Evolutionary conservation across 2,888 invertebrate species (phyloP).

Genomic region (Cybosia mesomella): DNA sequence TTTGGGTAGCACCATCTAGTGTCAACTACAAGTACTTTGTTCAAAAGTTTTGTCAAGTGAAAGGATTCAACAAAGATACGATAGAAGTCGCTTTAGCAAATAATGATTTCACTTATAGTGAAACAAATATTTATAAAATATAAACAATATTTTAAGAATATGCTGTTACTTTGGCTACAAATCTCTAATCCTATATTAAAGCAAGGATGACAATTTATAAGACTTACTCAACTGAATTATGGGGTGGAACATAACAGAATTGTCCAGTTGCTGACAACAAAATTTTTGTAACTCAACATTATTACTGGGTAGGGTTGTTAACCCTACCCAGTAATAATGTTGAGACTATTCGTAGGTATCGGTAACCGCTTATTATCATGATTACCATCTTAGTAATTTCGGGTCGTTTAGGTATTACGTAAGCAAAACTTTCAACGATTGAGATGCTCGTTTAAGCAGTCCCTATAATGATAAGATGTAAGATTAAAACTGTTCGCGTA

Average conservation of each 20-base stretch:
- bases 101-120: not conserved
- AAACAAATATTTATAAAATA: not conserved
- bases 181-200: not conserved
- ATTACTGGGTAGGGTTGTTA: too few relatives aligned
- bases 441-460: not conserved
- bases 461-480: not conserved
- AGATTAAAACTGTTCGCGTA: slow-evolving; percentile 1
- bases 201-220: too few relatives aligned
- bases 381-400: not conserved
- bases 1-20: not conserved
- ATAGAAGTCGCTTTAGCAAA: not conserved
- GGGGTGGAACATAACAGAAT: not conserved
- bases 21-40: not conserved
- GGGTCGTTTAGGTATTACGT: not conserved
- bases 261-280: too few relatives aligned
- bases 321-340: too few relatives aligned
- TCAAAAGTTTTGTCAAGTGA: not conserved
- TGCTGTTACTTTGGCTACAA: not conserved
- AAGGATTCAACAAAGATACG: not conserved
- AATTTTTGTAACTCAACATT: too few relatives aligned
- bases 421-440: not conserved
- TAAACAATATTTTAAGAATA: not conserved
- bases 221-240: not conserved
- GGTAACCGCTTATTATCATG: not conserved
- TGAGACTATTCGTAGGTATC: not conserved